These are phyloP conservation scores for Eueremaeus valkanovi DNA, from an alignment of 2,888 invertebrate species.

Conservation along the genomic window DNA sequence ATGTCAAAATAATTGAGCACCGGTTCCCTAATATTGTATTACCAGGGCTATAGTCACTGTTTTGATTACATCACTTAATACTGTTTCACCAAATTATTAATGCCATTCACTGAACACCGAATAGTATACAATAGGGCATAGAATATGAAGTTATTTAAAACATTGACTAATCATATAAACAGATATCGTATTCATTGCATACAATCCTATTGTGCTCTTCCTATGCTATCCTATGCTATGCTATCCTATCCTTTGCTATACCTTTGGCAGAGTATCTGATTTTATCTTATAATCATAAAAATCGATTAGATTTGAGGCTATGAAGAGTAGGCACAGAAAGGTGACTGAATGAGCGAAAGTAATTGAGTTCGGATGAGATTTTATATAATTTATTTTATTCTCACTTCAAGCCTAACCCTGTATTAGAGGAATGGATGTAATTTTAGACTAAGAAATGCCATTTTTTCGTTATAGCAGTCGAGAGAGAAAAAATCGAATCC, in stretches of 20 bases:
- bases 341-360: neutral
- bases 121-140: no score
- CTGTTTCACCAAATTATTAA: conserved; percentile 21
- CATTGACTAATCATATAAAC: neutral
- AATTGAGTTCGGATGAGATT: neutral
- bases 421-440: neutral
- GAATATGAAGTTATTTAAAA: conserved; percentile 23
- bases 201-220: no score
- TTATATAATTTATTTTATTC: conserved; percentile 5
- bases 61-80: conserved; percentile 28
- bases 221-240: no score
- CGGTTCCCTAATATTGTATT: neutral
- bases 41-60: neutral
- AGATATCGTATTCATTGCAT: neutral
- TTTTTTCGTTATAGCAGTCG: conserved; percentile 16
- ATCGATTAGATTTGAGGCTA: neutral
- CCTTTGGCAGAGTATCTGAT: neutral
- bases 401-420: neutral
- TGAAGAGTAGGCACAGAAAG: neutral
- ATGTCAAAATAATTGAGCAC: conserved; percentile 22
- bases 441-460: conserved; percentile 18
- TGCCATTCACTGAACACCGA: neutral
- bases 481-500: neutral
- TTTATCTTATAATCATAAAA: neutral
- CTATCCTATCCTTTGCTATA: neutral